Percentiles rank a stretch among this genome's conserved stretches.
These are phyloP conservation scores for Tenthredo amoena DNA, from an alignment of 2,888 invertebrate species.

Conservation along the genomic window DNA sequence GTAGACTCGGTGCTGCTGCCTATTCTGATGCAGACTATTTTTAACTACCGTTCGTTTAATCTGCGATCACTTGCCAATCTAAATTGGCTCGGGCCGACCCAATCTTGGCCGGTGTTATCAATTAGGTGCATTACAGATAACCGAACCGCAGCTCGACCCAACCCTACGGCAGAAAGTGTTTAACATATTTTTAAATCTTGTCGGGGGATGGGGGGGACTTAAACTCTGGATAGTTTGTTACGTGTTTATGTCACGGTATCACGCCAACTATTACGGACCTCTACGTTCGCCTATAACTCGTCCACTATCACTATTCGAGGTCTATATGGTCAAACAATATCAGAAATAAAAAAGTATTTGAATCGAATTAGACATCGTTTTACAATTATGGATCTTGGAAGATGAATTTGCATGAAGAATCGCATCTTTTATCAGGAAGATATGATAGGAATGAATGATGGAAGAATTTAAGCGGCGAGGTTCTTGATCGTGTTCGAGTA, in stretches of 20 bases:
- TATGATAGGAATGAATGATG: too few relatives aligned
- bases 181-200: slow-evolving; percentile 60
- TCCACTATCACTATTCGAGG: background rate
- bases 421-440: too few relatives aligned
- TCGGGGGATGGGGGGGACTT: slow-evolving; percentile 32
- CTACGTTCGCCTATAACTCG: background rate
- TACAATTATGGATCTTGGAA: too few relatives aligned
- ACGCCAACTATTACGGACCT: background rate
- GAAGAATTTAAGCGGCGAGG: background rate
- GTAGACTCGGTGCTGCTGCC: background rate
- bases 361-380: background rate
- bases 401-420: too few relatives aligned
- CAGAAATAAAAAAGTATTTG: too few relatives aligned
- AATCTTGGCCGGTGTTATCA: slow-evolving; percentile 72
- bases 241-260: background rate
- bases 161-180: slow-evolving; percentile 51
- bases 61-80: slow-evolving; percentile 68
- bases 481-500: slow-evolving; percentile 12
- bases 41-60: slow-evolving; percentile 60
- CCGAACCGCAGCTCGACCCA: slow-evolving; percentile 26
- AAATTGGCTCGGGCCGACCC: slow-evolving; percentile 69
- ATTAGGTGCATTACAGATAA: slow-evolving; percentile 68
- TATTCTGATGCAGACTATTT: background rate
- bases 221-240: background rate
- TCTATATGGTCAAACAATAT: background rate